Conservation (phyloP, 2,113 vertebrate genomes). For the Pteruthius melanotis region DNA sequence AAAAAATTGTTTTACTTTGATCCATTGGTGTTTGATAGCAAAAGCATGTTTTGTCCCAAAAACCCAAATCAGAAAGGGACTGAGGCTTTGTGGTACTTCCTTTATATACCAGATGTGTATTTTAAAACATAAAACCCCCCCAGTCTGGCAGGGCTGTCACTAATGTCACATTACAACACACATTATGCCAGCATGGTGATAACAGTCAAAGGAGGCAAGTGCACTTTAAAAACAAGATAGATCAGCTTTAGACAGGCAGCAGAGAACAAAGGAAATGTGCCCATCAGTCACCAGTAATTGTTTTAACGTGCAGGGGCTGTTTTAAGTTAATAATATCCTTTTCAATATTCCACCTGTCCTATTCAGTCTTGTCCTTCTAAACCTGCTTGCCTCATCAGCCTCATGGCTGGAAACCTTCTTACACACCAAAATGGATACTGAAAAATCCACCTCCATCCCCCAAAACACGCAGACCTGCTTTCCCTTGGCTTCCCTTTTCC, state of each 20-base stretch:
- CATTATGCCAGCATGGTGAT: background rate
- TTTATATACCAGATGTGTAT: background rate
- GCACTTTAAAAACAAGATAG: background rate
- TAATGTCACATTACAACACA: background rate
- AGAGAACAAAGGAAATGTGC: background rate
- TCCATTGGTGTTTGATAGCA: background rate
- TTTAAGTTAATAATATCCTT: background rate
- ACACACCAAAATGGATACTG: background rate
- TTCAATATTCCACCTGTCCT: background rate
- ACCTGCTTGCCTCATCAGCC: background rate
- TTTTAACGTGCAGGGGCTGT: background rate
- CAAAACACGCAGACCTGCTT: accelerated
- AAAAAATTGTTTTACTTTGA: background rate
- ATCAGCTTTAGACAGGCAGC: background rate
- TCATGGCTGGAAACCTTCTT: background rate
- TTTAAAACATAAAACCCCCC: background rate
- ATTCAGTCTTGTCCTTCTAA: background rate
- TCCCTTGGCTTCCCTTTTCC: background rate
- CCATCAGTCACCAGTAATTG: background rate
- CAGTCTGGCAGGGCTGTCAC: background rate
- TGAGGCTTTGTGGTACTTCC: background rate
- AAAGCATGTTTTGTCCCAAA: background rate
- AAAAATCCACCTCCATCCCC: background rate
- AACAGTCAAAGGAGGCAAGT: background rate
- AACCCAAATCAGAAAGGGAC: background rate